phyloP scores from a whole-genome alignment of 2,888 invertebrate genomes.

The Cheilosia impressa region DNA sequence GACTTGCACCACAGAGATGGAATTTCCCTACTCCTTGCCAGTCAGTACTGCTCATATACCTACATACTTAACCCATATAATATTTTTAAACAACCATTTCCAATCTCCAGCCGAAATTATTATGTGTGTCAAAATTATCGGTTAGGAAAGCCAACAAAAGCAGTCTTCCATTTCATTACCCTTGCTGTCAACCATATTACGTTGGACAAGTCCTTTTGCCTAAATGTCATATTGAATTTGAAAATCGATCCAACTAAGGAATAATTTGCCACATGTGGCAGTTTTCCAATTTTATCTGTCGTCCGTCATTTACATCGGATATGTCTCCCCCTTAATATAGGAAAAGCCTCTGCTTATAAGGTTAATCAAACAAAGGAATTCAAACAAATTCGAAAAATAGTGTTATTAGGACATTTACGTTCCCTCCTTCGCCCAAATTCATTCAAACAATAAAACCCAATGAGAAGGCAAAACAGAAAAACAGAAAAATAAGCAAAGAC shows the following conservation, averaged over 20 bases:
- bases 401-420: conserved; percentile 62
- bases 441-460: conserved; percentile 43
- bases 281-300: conserved; percentile 2
- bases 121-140: conserved; percentile 21
- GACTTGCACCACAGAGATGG: too few species aligned
- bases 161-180: conserved; percentile 39
- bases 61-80: neutral
- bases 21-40: too few species aligned
- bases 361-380: conserved; percentile 57
- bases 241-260: conserved; percentile 9
- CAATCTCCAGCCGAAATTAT: neutral
- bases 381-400: conserved; percentile 62
- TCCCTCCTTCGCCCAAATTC: conserved; percentile 41
- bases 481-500: conserved; percentile 16
- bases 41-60: too few species aligned
- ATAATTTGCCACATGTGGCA: neutral
- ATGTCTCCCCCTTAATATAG: neutral
- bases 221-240: conserved; percentile 8
- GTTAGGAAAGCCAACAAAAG: conserved; percentile 22
- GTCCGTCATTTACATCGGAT: neutral
- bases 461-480: neutral
- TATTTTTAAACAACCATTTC: neutral
- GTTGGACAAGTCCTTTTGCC: neutral
- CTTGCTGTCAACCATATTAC: neutral
- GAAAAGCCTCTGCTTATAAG: neutral